Evolutionary conservation across 2,888 invertebrate species (phyloP).

Genomic region (Eupithecia subfuscata): DNA sequence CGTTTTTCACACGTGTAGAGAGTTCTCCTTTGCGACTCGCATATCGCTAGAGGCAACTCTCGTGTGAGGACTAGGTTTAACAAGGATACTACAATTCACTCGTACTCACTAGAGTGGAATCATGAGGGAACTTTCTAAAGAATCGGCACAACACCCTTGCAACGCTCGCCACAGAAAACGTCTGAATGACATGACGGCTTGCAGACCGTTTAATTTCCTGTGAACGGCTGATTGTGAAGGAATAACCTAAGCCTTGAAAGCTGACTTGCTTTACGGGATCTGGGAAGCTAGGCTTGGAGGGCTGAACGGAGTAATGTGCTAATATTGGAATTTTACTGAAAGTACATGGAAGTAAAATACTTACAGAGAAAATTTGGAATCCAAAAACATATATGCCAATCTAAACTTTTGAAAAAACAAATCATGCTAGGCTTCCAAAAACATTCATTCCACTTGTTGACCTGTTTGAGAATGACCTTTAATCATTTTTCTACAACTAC

Average conservation of each 20-base stretch:
- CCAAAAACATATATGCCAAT: neutral
- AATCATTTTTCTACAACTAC: too few relatives aligned
- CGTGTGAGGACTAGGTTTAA: neutral
- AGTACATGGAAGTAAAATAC: neutral
- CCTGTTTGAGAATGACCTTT: too few relatives aligned
- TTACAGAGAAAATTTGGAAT: neutral
- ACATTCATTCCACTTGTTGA: too few relatives aligned
- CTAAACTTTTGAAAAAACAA: neutral
- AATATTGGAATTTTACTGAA: neutral
- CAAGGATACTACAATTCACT: neutral
- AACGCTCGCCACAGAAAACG: conserved; percentile 27
- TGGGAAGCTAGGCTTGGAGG: neutral
- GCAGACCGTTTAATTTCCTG: conserved; percentile 79
- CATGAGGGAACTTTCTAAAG: conserved; percentile 26
- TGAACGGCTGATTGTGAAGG: conserved; percentile 68
- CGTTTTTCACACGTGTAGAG: neutral
- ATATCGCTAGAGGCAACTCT: neutral
- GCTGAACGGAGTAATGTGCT: neutral
- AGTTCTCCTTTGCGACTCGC: neutral
- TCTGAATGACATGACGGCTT: conserved; percentile 67
- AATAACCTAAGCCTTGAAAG: conserved; percentile 48
- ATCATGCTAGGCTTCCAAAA: neutral
- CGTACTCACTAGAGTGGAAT: neutral
- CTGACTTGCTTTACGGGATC: neutral
- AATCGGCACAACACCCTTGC: conserved; percentile 29